Evolutionary conservation across 2,113 vertebrate genomes (phyloP).

Genomic region (Malurus alboscapulatus): DNA sequence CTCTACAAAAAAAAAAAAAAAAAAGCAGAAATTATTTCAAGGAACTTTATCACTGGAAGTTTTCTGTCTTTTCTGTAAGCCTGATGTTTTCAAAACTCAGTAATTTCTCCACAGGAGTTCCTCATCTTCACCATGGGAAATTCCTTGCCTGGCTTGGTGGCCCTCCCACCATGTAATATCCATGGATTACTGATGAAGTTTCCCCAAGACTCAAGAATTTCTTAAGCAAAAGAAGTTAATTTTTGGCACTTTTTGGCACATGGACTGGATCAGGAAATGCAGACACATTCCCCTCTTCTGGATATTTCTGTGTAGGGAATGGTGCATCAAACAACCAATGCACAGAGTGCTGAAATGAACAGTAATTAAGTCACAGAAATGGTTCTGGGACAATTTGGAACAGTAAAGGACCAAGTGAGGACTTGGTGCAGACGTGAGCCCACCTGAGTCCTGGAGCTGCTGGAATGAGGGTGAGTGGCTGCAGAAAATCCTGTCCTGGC

Average conservation of each 20-base stretch:
- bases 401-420: neutral
- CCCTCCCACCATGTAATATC: neutral
- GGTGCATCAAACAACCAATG: neutral
- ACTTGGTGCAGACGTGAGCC: neutral
- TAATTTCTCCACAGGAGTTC: neutral
- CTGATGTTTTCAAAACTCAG: neutral
- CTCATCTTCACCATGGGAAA: neutral
- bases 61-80: neutral
- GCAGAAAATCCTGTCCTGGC: neutral
- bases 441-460: neutral
- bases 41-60: neutral
- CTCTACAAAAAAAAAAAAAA: neutral
- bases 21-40: neutral
- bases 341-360: neutral
- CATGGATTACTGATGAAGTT: neutral
- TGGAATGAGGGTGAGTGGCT: neutral
- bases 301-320: neutral
- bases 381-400: too few species aligned
- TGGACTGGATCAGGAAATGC: neutral
- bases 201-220: neutral
- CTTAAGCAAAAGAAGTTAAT: neutral
- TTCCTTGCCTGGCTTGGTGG: neutral
- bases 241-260: neutral
- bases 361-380: neutral
- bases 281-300: neutral